Conservation (phyloP, 2,888 invertebrate genomes). For the Trachelus stipa region DNA sequence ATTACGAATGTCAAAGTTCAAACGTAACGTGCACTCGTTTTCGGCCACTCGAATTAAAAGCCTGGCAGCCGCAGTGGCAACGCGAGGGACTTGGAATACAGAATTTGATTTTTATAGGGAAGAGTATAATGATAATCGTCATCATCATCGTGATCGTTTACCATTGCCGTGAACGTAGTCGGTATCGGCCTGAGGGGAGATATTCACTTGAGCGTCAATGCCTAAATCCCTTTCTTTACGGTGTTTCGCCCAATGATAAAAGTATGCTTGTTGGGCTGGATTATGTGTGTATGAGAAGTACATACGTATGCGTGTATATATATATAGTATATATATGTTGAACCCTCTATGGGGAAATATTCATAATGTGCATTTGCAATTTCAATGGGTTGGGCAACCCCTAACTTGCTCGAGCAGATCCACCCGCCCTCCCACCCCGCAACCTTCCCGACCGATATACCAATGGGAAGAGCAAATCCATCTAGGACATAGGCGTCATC, state of each 20-base stretch:
- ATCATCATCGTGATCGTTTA: neutral
- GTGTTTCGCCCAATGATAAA: neutral
- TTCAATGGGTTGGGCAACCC: conserved; percentile 61
- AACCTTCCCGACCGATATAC: conserved; percentile 18
- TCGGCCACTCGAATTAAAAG: neutral
- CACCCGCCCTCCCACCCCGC: conserved; percentile 41
- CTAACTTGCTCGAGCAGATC: conserved; percentile 50
- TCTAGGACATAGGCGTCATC: neutral
- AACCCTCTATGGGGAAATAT: conserved; percentile 65
- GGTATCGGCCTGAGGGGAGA: neutral
- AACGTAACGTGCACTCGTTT: neutral
- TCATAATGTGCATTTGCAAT: conserved; percentile 67
- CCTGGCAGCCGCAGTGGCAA: neutral
- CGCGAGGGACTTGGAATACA: neutral
- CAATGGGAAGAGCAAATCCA: neutral
- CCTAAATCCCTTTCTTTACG: neutral
- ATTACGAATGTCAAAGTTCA: neutral
- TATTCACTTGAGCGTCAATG: conserved; percentile 53
- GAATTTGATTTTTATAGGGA: neutral
- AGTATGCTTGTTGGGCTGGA: neutral
- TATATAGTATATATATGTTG: conserved; percentile 35
- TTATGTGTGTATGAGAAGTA: neutral
- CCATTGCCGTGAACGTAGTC: neutral
- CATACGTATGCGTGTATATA: conserved; percentile 16
- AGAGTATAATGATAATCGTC: neutral